Percentiles rank a stretch among this genome's conserved stretches.
phyloP scores from a whole-genome alignment of 2,888 invertebrate genomes.

The Eilema sororculum region DNA sequence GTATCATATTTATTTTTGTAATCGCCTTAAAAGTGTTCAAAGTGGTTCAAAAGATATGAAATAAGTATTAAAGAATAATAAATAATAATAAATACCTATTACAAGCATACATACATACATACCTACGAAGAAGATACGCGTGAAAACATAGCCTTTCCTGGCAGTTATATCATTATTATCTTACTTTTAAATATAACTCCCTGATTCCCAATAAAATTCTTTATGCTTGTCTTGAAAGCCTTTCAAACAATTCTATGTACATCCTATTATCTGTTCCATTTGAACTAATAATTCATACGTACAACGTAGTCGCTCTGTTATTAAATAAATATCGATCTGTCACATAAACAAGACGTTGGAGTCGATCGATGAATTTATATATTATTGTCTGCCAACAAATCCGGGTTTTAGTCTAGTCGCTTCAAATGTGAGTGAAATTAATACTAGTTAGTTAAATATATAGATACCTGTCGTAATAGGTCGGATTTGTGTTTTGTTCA shows the following conservation, averaged over 20 bases:
- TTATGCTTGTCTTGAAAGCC: neutral
- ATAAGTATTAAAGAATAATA: too few relatives aligned
- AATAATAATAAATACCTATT: too few relatives aligned
- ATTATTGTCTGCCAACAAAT: conserved; percentile 6
- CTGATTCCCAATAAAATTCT: too few relatives aligned
- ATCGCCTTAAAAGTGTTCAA: too few relatives aligned
- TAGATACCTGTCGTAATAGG: neutral
- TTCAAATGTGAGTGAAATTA: neutral
- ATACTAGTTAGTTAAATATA: neutral
- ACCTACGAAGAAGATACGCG: too few relatives aligned
- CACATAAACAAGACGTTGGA: conserved; percentile 42
- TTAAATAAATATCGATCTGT: conserved; percentile 61
- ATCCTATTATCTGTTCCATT: neutral
- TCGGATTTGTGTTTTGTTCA: neutral
- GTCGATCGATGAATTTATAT: neutral
- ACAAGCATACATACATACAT: too few relatives aligned
- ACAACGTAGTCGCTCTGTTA: conserved; percentile 18
- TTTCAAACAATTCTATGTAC: neutral
- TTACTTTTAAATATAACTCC: too few relatives aligned
- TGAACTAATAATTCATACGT: conserved; percentile 15
- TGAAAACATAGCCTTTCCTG: too few relatives aligned
- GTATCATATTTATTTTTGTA: too few relatives aligned
- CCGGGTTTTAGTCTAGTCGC: neutral
- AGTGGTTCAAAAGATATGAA: too few relatives aligned
- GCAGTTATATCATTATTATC: too few relatives aligned